Percentiles rank a stretch among this genome's conserved stretches.
Evolutionary conservation across 2,888 invertebrate species (phyloP).

Genomic region (Atherix ibis): DNA sequence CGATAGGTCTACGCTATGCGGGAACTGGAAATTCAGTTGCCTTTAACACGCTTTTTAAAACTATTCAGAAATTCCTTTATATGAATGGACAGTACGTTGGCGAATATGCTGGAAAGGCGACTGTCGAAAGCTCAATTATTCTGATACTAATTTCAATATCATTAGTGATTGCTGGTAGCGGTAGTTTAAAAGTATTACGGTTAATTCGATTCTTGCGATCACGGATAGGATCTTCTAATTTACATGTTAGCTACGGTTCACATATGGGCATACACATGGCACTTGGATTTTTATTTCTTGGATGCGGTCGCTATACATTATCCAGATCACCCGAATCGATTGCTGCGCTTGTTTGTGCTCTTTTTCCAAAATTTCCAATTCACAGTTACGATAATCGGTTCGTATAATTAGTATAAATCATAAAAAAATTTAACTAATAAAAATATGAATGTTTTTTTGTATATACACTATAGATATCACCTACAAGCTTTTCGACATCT

Average conservation of each 20-base stretch:
- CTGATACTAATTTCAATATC: slow-evolving; percentile 54
- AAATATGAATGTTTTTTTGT: slow-evolving; percentile 1
- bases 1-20: slow-evolving; percentile 83
- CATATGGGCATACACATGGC: slow-evolving; percentile 95
- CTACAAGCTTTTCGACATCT: slow-evolving; percentile 93
- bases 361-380: slow-evolving; percentile 94
- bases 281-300: slow-evolving; percentile 81
- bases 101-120: slow-evolving; percentile 77
- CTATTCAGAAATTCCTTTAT: slow-evolving; percentile 26
- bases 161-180: slow-evolving; percentile 87
- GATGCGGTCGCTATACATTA: slow-evolving; percentile 78
- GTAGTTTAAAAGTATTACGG: slow-evolving; percentile 67
- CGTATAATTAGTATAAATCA: slow-evolving; percentile 2
- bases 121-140: slow-evolving; percentile 78
- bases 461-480: slow-evolving; percentile 58
- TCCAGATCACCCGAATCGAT: slow-evolving; percentile 70
- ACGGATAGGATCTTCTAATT: slow-evolving; percentile 54
- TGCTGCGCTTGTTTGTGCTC: slow-evolving; percentile 79
- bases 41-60: slow-evolving; percentile 46
- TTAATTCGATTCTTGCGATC: slow-evolving; percentile 72
- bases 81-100: slow-evolving; percentile 52
- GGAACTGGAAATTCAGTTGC: slow-evolving; percentile 77
- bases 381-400: slow-evolving; percentile 93
- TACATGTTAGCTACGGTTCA: slow-evolving; percentile 71
- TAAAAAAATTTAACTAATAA: neutral